phyloP scores from a whole-genome alignment of 2,797 vertebrate genomes.

The Octomys mimax region DNA sequence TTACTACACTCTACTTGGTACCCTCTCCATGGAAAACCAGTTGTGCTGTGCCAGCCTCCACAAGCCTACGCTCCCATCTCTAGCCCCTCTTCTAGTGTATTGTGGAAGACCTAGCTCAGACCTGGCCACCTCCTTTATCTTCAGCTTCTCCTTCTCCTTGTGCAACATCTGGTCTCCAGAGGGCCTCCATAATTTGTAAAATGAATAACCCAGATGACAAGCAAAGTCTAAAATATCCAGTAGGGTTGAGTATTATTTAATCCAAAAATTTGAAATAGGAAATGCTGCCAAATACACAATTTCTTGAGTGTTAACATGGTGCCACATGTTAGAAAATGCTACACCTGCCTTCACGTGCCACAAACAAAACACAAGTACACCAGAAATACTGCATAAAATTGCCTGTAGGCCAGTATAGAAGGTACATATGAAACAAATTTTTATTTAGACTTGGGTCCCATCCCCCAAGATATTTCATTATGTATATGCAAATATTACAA shows the following conservation, averaged over 20 bases:
- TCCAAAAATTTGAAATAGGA: neutral
- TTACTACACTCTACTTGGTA: neutral
- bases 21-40: neutral
- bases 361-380: neutral
- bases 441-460: neutral
- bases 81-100: neutral
- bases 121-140: neutral
- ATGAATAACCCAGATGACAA: slow-evolving; percentile 17
- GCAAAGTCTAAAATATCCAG: neutral
- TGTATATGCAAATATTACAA: neutral
- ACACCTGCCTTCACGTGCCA: neutral
- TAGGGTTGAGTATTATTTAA: too few species aligned
- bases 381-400: neutral
- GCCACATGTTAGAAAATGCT: neutral
- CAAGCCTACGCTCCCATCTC: neutral
- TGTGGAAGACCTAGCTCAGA: neutral
- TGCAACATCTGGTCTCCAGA: neutral
- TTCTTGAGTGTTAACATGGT: neutral
- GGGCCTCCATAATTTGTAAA: slow-evolving; percentile 1
- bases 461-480: neutral
- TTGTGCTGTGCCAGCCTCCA: neutral
- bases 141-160: neutral
- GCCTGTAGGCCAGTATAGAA: neutral
- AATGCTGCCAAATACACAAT: neutral
- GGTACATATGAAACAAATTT: neutral